Evolutionary conservation across 2,797 vertebrate genomes (phyloP).

Genomic region (Meda fulgida): DNA sequence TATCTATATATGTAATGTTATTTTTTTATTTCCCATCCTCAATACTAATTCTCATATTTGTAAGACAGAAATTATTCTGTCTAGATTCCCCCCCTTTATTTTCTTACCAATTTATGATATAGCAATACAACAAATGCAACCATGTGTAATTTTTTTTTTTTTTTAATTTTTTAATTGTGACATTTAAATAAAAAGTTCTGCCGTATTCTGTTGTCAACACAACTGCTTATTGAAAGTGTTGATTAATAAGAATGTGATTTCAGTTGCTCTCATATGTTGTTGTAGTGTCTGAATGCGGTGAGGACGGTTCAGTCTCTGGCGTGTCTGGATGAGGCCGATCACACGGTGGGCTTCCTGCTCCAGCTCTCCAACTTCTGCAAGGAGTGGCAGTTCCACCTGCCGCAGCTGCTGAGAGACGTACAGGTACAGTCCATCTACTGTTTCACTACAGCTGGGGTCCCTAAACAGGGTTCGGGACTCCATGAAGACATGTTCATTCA

Average conservation of each 20-base stretch:
- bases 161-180: too few species aligned
- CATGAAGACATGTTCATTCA: not conserved
- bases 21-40: not conserved
- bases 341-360: constrained; percentile 96
- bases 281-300: constrained; percentile 92
- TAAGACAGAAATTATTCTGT: not conserved
- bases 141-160: not conserved
- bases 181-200: not conserved
- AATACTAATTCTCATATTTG: not conserved
- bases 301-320: constrained; percentile 92
- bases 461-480: not conserved
- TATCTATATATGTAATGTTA: too few species aligned
- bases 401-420: constrained; percentile 89
- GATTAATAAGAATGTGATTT: too few species aligned
- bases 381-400: constrained; percentile 97
- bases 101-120: not conserved
- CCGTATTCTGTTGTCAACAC: not conserved
- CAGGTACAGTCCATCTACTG: constrained; percentile 76
- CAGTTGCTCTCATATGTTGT: constrained; percentile 3
- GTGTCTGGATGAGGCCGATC: constrained; percentile 95
- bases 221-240: not conserved
- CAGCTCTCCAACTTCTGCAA: constrained; percentile 95
- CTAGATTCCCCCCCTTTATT: not conserved
- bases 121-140: not conserved
- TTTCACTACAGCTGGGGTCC: not conserved